A percentile compares a stretch with the other conserved stretches of the same genome.
These are phyloP conservation scores for Ctenopoma multispine DNA, from an alignment of 2,797 vertebrate genomes.

Conservation along the genomic window DNA sequence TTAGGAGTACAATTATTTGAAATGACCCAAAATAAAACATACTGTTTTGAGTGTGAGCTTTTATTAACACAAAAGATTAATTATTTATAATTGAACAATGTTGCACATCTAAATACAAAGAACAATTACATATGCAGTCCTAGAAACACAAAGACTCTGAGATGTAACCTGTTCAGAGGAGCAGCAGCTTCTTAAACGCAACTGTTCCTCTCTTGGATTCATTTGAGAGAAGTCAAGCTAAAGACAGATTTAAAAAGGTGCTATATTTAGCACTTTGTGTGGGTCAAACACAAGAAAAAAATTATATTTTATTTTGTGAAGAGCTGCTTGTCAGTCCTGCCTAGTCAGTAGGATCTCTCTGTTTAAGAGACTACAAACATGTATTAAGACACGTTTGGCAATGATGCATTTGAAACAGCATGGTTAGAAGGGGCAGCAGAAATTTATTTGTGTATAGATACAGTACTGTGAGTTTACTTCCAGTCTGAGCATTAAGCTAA, in stretches of 20 bases:
- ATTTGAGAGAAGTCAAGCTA: constrained; percentile 6
- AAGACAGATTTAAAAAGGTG: constrained; percentile 13
- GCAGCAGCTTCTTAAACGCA: neutral
- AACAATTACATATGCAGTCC: neutral
- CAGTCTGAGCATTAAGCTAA: no score
- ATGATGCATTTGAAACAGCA: constrained; percentile 2
- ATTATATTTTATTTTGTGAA: neutral
- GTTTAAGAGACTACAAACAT: constrained; percentile 18
- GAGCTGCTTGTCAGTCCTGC: neutral
- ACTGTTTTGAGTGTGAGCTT: no score
- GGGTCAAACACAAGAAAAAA: constrained; percentile 15
- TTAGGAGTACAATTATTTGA: no score
- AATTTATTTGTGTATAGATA: neutral
- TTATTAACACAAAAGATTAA: no score
- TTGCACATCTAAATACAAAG: neutral
- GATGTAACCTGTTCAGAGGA: neutral
- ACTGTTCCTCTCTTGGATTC: neutral
- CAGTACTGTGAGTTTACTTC: no score
- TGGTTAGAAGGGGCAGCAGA: neutral
- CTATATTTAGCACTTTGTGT: constrained; percentile 12
- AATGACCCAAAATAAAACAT: no score
- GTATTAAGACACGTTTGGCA: constrained; percentile 26
- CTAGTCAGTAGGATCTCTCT: constrained; percentile 5
- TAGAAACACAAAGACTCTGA: neutral
- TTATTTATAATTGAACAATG: no score